Evolutionary conservation across 2,888 invertebrate species (phyloP).

Genomic region (Rhagonycha lutea): DNA sequence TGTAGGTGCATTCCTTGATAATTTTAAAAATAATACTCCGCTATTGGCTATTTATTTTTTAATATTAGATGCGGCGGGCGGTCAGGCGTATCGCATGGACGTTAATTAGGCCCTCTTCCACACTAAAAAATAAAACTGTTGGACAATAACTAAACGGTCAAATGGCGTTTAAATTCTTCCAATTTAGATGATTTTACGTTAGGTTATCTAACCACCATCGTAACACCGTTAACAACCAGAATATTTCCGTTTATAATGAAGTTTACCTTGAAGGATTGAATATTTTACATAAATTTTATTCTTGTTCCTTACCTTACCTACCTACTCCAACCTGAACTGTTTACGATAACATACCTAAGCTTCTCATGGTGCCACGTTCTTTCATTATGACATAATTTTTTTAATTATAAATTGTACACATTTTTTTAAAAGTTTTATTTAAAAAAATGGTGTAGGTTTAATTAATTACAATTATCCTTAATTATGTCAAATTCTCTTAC

Average conservation of each 20-base stretch:
- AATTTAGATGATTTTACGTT: neutral
- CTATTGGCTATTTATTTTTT: no score
- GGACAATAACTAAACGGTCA: neutral
- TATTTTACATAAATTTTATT: conserved; percentile 11
- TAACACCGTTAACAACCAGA: neutral
- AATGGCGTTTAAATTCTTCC: neutral
- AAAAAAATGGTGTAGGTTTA: neutral
- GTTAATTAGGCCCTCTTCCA: neutral
- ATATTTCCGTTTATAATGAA: conserved; percentile 7
- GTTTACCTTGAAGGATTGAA: conserved; percentile 15
- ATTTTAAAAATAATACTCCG: no score
- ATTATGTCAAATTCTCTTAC: neutral
- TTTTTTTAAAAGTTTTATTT: neutral
- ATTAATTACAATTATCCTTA: neutral
- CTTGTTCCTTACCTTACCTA: neutral
- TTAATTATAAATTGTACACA: neutral
- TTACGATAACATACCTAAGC: neutral
- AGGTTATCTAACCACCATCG: neutral
- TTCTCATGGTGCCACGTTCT: neutral
- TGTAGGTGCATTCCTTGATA: neutral
- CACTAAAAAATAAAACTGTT: neutral
- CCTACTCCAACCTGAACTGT: neutral
- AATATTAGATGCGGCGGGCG: no score
- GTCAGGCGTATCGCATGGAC: neutral
- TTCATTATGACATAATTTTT: conserved; percentile 1